Conservation (phyloP, 23 tunicate genomes). For the Oikopleura albicans region DNA sequence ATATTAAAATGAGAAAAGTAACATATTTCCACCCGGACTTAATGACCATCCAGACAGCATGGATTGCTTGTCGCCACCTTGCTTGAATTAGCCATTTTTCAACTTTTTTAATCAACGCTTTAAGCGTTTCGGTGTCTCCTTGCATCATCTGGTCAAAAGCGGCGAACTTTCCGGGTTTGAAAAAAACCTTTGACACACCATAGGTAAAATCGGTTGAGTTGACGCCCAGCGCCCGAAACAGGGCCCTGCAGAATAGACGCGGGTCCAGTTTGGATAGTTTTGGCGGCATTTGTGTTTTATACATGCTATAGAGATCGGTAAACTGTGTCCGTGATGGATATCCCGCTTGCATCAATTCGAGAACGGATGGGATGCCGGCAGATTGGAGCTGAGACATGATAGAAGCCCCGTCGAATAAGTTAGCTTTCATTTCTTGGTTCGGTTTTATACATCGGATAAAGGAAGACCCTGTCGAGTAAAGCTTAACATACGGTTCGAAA, state of each 20-base stretch:
- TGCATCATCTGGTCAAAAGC: slow-evolving; percentile 93
- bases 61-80: slow-evolving; percentile 57
- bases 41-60: background rate
- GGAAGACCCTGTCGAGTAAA: slow-evolving; percentile 58
- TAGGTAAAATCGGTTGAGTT: slow-evolving; percentile 7
- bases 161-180: slow-evolving; percentile 97
- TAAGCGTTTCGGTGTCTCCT: slow-evolving; percentile 59
- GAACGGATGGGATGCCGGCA: slow-evolving; percentile 84
- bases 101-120: slow-evolving; percentile 55
- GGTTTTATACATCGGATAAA: slow-evolving; percentile 98
- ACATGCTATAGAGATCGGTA: slow-evolving; percentile 70
- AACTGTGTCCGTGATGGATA: slow-evolving; percentile 88
- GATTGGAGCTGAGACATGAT: slow-evolving; percentile 73
- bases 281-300: slow-evolving; percentile 67
- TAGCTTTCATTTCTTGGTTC: slow-evolving; percentile 49
- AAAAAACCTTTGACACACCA: slow-evolving; percentile 31
- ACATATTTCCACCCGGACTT: too few species aligned
- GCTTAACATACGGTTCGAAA: too few species aligned
- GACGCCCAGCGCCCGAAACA: background rate
- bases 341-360: slow-evolving; percentile 95
- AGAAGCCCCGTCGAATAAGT: slow-evolving; percentile 61
- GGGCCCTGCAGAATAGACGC: slow-evolving; percentile 62
- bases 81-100: slow-evolving; percentile 89
- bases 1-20: too few species aligned
- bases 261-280: slow-evolving; percentile 58